These are phyloP conservation scores for Electrophaes corylata DNA, from an alignment of 2,888 invertebrate species.

Conservation along the genomic window DNA sequence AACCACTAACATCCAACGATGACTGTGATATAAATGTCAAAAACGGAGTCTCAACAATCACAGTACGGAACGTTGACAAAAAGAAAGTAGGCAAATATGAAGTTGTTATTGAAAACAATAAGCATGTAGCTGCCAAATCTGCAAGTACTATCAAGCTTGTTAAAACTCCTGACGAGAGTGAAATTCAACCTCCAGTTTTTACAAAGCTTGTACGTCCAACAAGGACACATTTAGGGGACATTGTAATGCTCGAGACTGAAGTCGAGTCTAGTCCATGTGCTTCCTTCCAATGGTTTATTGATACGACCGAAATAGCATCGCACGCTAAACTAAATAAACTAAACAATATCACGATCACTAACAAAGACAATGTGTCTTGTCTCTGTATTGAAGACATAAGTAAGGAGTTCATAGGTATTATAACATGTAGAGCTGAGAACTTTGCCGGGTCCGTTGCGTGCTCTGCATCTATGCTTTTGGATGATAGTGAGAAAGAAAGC, in stretches of 20 bases:
- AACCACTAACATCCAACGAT: constrained; percentile 87
- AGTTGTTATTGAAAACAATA: constrained; percentile 89
- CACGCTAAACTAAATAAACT: constrained; percentile 83
- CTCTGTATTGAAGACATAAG: constrained; percentile 89
- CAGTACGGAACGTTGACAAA: constrained; percentile 87
- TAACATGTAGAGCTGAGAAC: constrained; percentile 95
- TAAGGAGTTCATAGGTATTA: constrained; percentile 88
- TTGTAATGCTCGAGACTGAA: constrained; percentile 90
- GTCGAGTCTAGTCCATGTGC: constrained; percentile 91
- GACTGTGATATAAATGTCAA: constrained; percentile 85
- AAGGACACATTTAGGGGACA: constrained; percentile 88
- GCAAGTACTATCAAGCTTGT: constrained; percentile 92
- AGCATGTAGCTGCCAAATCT: constrained; percentile 90
- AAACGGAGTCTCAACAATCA: constrained; percentile 86
- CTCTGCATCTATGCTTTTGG: constrained; percentile 88
- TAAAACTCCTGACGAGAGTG: constrained; percentile 84
- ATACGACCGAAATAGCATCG: constrained; percentile 87
- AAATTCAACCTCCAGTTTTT: constrained; percentile 89
- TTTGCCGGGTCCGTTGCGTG: constrained; percentile 95
- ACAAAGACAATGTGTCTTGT: constrained; percentile 90
- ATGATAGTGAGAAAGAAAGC: constrained; percentile 80
- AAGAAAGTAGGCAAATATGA: constrained; percentile 95
- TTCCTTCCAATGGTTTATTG: constrained; percentile 94
- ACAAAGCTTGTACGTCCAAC: constrained; percentile 88
- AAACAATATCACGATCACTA: constrained; percentile 88